Base-by-base conservation (phyloP, 2,797 vertebrate species). In the Pangasius macronema region DNA sequence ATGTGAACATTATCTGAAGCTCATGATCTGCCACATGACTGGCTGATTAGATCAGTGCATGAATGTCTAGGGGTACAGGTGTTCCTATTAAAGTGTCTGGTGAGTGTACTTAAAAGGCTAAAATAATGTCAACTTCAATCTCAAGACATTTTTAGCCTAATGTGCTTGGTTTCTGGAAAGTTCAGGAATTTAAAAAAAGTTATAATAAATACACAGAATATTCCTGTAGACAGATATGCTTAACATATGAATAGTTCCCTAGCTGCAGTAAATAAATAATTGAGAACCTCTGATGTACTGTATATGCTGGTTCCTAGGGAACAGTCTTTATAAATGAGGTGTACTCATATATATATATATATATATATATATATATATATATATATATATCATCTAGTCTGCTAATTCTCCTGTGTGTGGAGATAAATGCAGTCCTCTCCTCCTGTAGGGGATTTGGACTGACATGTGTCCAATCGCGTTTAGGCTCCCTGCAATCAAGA, bases 381-480 rank as follows among this genome's bases (percentile, higher is more conserved):
- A n/a, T n/a, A n/a, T n/a, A n/a, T 18, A 72, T 70, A 9, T 22
- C 36, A 24, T 27, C 36, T 7, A 70, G 36, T 9, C 2, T 11
- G 46, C 1, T 22, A 5, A 75, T 73, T 75, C 42, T 49, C 1
- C 5, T 75, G 11, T 51, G 13, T 76, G 11, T 49, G 14, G 11
- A 49, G 24, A 75, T 49, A n/a, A 46, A 27, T 11, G 16, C 46
- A 72, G 33, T 22, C 18, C 36, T 16, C 33, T 70, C 27, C 46
- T 51, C 73, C 73, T 51, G 16, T 76, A 76, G 22, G 46, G 73
- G 27, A n/a, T 72, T 76, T 76, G 11, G 18, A 4, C 73, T 18
- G 73, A 76, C 73, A 76, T n/a, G 73, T 76, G 73, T 30, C 27
- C 49, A 76, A 8, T 76, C 27, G 13, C 14, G 53, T 76, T 73